A percentile compares a stretch with the other conserved stretches of the same genome.
phyloP scores from a whole-genome alignment of 2,113 vertebrate species.

The Danionella cerebrum region DNA sequence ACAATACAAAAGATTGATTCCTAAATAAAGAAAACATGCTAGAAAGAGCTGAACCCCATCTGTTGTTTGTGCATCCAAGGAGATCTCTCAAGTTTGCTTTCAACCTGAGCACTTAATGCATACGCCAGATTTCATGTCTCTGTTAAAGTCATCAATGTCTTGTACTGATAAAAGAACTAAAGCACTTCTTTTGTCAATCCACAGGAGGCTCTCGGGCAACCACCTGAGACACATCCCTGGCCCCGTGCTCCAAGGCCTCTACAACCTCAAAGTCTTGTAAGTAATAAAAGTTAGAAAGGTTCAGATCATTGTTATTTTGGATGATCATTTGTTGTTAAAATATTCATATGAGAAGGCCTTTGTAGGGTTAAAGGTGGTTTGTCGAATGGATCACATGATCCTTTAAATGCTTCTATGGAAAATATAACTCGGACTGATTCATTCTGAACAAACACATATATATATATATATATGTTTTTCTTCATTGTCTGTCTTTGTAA shows the following conservation, averaged over 20 bases:
- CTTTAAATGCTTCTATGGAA: no score
- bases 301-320: not conserved
- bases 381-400: no score
- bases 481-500: no score
- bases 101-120: slow-evolving; percentile 7
- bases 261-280: slow-evolving; percentile 91
- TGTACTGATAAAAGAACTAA: slow-evolving; percentile 24
- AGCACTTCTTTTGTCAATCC: slow-evolving; percentile 42
- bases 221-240: slow-evolving; percentile 81
- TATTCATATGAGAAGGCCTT: not conserved
- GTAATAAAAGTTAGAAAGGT: slow-evolving; percentile 50
- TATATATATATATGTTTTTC: no score
- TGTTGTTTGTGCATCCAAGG: not conserved
- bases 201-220: slow-evolving; percentile 90
- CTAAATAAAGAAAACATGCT: not conserved
- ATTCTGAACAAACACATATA: no score
- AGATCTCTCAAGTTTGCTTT: not conserved
- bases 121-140: slow-evolving; percentile 24
- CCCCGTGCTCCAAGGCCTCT: slow-evolving; percentile 79
- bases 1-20: not conserved
- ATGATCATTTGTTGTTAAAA: not conserved
- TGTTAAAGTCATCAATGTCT: slow-evolving; percentile 31
- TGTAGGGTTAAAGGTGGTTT: no score
- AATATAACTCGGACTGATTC: no score
- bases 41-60: slow-evolving; percentile 12